Base-by-base conservation (phyloP, 2,888 invertebrate genomes). In the Osedax fenrisi region DNA sequence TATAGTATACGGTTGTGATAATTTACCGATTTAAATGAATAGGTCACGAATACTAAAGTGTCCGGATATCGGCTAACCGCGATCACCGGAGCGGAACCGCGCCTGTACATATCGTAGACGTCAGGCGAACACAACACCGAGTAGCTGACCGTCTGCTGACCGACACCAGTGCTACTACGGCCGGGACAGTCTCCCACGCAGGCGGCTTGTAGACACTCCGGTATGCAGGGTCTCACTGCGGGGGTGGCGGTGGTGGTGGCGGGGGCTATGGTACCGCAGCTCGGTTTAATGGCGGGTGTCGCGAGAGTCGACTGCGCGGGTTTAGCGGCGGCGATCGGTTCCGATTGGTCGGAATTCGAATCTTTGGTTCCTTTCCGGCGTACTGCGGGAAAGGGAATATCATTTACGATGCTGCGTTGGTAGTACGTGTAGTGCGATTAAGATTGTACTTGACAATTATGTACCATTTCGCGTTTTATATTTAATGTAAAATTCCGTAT, bases 141-240 rank as follows among this genome's bases (percentile, higher is more conserved):
- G 17, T 41, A 41, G 41, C 10, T 17, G 41, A 17, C 41, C 10
- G 41, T 41, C 10, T 41, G 5, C 10, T 5, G 41, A 41, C 17
- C 17, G 17, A 17, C 17, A 41, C 5, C 41, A 17, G 41, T 10
- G 41, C 41, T 10, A 41, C 41, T 41, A 17, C 41, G 41, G 62
- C 79, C 80, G 0, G 81, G 81, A 75, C 82, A 81, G 78, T 82
- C 81, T 0, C 82, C 82, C 24, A 80, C 79, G 75, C 82, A 82
- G 0, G 81, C 80, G 2, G 79, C 77, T 76, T 81, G 82, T 25
- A 82, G 76, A 73, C 82, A 82, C 26, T 78, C 76, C 10, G 77
- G 10, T 41, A 41, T 17, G 41, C 41, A 41, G 17, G 41, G 41
- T 41, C 17, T 41, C 41, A 17, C 17, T 10, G 17, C 5, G 10